phyloP scores from a whole-genome alignment of 2,797 vertebrate genomes.

The Sparidentex hasta region DNA sequence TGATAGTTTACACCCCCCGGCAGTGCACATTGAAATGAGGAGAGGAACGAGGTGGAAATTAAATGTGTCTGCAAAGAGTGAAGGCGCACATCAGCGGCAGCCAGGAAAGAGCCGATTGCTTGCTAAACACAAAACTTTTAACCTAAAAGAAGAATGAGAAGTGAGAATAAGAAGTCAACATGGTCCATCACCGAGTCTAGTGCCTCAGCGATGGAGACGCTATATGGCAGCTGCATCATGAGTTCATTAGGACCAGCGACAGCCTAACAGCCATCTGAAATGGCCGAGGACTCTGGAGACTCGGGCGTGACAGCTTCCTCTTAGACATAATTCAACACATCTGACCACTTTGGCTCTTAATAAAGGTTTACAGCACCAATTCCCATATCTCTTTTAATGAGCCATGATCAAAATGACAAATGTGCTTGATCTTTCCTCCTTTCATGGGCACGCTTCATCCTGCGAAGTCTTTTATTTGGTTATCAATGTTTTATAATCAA shows the following conservation, averaged over 20 bases:
- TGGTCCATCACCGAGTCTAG: conserved; percentile 2
- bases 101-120: neutral
- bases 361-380: conserved; percentile 79
- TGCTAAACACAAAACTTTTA: conserved; percentile 6
- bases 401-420: conserved; percentile 70
- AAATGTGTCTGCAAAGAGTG: conserved; percentile 38
- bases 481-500: conserved; percentile 83
- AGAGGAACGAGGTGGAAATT: conserved; percentile 39
- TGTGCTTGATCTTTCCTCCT: conserved; percentile 74
- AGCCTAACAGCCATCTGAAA: conserved; percentile 50
- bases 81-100: conserved; percentile 35
- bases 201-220: conserved; percentile 19
- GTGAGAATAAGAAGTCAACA: neutral
- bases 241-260: conserved; percentile 58
- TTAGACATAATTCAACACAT: conserved; percentile 73
- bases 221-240: conserved; percentile 40
- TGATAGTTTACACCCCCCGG: conserved; percentile 61
- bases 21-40: conserved; percentile 28
- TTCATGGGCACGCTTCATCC: conserved; percentile 69
- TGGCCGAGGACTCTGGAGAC: conserved; percentile 52
- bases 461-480: conserved; percentile 78
- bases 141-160: too few species aligned
- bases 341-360: conserved; percentile 76
- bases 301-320: conserved; percentile 53
- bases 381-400: conserved; percentile 70